Evolutionary conservation across 2,797 vertebrate genomes (phyloP).

Genomic region (Numenius phaeopus): DNA sequence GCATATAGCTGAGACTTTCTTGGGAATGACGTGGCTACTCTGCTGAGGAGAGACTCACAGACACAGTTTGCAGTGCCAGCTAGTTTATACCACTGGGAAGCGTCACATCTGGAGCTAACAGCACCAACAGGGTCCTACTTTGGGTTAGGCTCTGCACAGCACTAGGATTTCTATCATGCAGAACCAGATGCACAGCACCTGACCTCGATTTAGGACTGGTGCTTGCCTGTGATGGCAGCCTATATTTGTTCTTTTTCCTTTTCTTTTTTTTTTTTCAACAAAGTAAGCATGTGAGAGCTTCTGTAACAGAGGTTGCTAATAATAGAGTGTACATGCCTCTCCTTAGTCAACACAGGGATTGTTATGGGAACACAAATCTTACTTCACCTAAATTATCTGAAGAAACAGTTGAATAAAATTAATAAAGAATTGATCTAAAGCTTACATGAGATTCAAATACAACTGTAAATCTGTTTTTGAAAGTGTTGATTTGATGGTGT

Average conservation of each 20-base stretch:
- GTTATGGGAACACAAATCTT: background rate
- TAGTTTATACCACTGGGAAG: background rate
- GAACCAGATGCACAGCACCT: background rate
- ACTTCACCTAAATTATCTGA: background rate
- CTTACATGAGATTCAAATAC: background rate
- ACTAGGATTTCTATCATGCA: background rate
- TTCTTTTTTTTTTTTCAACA: background rate
- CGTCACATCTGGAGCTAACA: fast-evolving
- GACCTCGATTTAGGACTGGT: background rate
- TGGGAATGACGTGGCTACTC: background rate
- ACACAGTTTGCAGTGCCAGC: too few species aligned
- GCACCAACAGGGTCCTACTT: background rate
- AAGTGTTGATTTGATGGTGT: background rate
- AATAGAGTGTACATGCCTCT: background rate
- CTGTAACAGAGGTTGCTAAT: background rate
- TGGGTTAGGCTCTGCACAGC: background rate
- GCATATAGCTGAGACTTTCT: background rate
- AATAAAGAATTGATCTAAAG: background rate
- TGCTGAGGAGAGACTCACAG: background rate
- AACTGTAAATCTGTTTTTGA: background rate
- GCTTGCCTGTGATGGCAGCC: background rate
- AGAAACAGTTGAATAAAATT: background rate
- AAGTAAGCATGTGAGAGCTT: background rate
- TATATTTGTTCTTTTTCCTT: background rate
- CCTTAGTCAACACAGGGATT: background rate